Evolutionary conservation across 2,113 vertebrate species (phyloP).

Genomic region (Sardina pilchardus): DNA sequence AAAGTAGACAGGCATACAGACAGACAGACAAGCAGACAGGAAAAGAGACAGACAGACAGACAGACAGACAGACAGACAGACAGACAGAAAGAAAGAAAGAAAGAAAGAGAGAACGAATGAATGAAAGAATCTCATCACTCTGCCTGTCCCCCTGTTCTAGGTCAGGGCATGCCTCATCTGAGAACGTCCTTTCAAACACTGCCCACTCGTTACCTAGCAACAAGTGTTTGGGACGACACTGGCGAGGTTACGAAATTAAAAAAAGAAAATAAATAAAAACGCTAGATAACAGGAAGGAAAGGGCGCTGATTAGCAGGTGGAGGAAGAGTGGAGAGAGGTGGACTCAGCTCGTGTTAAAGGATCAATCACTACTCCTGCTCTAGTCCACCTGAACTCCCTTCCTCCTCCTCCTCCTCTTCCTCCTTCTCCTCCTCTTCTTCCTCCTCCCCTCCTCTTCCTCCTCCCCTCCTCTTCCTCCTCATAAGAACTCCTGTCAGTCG

Average conservation of each 20-base stretch:
- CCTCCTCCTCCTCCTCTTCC: neutral
- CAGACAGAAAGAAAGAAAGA: neutral
- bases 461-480: neutral
- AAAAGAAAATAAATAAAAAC: neutral
- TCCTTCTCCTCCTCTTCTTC: neutral
- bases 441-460: neutral
- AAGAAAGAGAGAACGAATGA: conserved; percentile 5
- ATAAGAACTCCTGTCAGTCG: neutral
- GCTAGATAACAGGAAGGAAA: neutral
- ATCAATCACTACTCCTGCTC: neutral
- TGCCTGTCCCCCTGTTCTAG: conserved; percentile 45
- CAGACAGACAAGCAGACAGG: neutral
- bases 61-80: neutral
- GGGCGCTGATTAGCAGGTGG: neutral
- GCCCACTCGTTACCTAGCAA: conserved; percentile 65
- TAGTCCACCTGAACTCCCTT: neutral
- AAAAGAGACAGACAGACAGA: neutral
- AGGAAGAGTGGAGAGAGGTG: neutral
- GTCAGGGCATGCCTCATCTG: conserved; percentile 35
- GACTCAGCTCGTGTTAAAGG: neutral
- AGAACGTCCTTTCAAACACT: conserved; percentile 47
- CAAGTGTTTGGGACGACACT: conserved; percentile 57
- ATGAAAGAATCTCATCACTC: conserved; percentile 48
- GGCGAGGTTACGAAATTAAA: conserved; percentile 35
- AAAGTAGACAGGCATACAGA: neutral